Conservation (phyloP, 1,140 invertebrate genomes). For the Papilio machaon region DNA sequence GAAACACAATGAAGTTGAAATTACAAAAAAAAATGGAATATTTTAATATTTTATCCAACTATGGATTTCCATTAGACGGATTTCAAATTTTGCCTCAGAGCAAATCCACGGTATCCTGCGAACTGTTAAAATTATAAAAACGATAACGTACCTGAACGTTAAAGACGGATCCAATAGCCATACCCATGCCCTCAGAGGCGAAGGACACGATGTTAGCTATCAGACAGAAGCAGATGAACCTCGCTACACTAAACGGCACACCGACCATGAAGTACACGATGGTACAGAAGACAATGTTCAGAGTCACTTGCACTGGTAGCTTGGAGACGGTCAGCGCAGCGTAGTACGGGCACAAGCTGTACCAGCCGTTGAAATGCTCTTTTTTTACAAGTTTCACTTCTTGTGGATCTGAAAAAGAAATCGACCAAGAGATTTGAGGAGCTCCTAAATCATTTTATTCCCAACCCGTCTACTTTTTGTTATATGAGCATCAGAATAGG, state of each 20-base stretch:
- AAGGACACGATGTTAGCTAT: conserved; percentile 83
- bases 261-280: conserved; percentile 85
- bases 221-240: conserved; percentile 83
- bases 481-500: no score
- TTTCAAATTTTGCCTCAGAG: no score
- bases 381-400: conserved; percentile 91
- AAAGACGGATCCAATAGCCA: conserved; percentile 85
- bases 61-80: no score
- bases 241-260: conserved; percentile 78
- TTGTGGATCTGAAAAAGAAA: conserved; percentile 85
- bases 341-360: conserved; percentile 90
- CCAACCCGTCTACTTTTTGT: no score
- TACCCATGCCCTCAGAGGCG: conserved; percentile 84
- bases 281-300: conserved; percentile 83
- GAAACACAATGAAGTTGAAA: conserved; percentile 46
- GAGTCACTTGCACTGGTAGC: conserved; percentile 82
- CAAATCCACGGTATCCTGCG: no score
- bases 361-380: conserved; percentile 93
- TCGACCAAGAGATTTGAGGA: neutral
- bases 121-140: neutral
- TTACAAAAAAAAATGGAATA: no score
- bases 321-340: conserved; percentile 88
- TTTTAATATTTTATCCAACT: no score
- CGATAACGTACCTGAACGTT: conserved; percentile 83
- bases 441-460: no score